phyloP scores from a whole-genome alignment of 2,888 invertebrate genomes.

The Campoletis raptor region DNA sequence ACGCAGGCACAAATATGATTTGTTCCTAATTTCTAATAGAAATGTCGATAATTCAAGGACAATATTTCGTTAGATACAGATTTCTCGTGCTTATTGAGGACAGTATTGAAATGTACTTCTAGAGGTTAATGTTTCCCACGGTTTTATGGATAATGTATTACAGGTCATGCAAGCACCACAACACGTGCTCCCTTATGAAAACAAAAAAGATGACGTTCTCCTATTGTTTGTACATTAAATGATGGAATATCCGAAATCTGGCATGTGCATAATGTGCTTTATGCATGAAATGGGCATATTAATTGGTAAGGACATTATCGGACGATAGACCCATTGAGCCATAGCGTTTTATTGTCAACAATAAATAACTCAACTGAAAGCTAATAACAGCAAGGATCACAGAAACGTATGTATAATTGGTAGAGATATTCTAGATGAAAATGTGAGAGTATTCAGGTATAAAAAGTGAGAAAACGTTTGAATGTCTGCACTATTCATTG shows the following conservation, averaged over 20 bases:
- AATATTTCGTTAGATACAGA: neutral
- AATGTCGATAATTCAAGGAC: neutral
- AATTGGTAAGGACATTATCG: slow-evolving; percentile 1
- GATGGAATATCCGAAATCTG: neutral
- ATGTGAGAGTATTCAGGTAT: neutral
- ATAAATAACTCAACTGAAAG: neutral
- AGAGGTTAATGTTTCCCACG: neutral
- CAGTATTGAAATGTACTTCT: neutral
- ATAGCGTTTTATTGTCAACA: slow-evolving; percentile 14
- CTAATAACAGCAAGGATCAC: neutral
- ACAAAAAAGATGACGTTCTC: neutral
- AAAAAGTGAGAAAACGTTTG: neutral
- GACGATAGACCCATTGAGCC: neutral
- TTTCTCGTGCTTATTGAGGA: neutral
- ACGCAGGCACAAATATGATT: neutral
- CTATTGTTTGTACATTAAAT: neutral
- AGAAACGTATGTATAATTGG: neutral
- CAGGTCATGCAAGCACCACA: neutral
- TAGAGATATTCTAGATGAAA: neutral
- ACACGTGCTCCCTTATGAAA: neutral
- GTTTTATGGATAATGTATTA: neutral
- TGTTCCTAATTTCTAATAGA: neutral
- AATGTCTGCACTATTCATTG: neutral
- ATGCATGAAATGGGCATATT: slow-evolving; percentile 17
- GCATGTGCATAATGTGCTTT: neutral